Evolutionary conservation across 2,113 vertebrate genomes (phyloP).

Genomic region (Gasterosteus nipponicus): DNA sequence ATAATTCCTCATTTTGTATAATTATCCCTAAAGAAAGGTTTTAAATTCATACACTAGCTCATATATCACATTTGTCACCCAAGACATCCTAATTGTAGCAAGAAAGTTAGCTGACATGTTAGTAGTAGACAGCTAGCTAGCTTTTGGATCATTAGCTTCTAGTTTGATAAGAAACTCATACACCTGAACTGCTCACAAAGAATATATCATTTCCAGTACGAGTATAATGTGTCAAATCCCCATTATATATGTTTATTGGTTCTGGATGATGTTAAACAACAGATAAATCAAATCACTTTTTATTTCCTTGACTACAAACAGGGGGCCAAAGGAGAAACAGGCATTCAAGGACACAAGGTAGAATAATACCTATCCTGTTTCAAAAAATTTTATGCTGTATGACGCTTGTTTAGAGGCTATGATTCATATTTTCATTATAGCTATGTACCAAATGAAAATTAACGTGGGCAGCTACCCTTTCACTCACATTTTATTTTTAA

Average conservation of each 20-base stretch:
- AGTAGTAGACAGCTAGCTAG: background rate
- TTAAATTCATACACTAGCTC: background rate
- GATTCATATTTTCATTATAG: background rate
- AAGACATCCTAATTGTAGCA: slow-evolving; percentile 16
- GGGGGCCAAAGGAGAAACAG: slow-evolving; percentile 91
- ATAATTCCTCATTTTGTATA: background rate
- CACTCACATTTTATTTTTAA: background rate
- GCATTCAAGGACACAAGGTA: slow-evolving; percentile 86
- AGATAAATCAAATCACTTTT: background rate
- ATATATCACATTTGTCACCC: background rate
- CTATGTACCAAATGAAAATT: background rate
- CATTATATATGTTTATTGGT: background rate
- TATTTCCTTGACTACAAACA: slow-evolving; percentile 56
- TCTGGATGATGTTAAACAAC: background rate
- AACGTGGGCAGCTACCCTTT: background rate
- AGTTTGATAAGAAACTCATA: background rate
- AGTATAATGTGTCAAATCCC: background rate
- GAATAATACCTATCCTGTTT: background rate
- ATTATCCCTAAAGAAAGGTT: no score
- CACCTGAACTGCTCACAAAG: background rate
- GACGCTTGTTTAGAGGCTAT: background rate
- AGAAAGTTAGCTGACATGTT: background rate
- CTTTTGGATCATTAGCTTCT: background rate
- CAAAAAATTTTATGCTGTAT: background rate
- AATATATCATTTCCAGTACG: background rate